Percentiles rank a stretch among this genome's conserved stretches.
Conservation (phyloP, 2,888 invertebrate genomes). For the Tipula unca region DNA sequence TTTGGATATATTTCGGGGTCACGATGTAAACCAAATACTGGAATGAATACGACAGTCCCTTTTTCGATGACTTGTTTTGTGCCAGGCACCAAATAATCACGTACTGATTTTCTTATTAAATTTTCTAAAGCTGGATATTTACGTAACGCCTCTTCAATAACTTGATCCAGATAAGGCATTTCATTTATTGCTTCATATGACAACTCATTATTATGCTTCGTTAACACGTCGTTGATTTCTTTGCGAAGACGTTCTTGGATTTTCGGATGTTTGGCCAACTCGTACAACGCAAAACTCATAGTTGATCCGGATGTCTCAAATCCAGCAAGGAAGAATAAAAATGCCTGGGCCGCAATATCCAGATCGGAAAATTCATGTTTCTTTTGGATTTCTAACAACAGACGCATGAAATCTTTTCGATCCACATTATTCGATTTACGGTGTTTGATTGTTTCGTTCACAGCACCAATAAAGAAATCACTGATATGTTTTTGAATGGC, state of each 20-base stretch:
- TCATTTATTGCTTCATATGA: conserved; percentile 21
- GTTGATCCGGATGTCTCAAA: conserved; percentile 35
- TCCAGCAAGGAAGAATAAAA: conserved; percentile 34
- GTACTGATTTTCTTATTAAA: conserved; percentile 34
- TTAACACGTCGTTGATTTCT: not conserved
- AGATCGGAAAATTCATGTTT: conserved; percentile 28
- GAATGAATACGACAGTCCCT: conserved; percentile 43
- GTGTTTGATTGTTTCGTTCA: conserved; percentile 35
- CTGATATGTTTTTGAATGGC: conserved; percentile 30
- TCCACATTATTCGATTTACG: conserved; percentile 35
- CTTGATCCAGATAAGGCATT: conserved; percentile 23
- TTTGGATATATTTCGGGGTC: conserved; percentile 48
- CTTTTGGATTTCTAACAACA: conserved; percentile 43
- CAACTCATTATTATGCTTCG: conserved; percentile 19
- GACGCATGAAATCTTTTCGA: conserved; percentile 45
- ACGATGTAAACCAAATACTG: conserved; percentile 46
- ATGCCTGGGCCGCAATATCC: conserved; percentile 29
- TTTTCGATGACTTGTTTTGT: conserved; percentile 41
- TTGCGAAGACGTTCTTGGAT: conserved; percentile 21
- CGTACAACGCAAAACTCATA: conserved; percentile 31
- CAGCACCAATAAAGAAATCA: conserved; percentile 19
- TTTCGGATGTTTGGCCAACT: conserved; percentile 28
- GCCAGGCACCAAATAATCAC: conserved; percentile 36
- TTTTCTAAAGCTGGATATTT: conserved; percentile 41
- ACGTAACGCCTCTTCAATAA: conserved; percentile 39